Base-by-base conservation (phyloP, 2,113 vertebrate genomes). In the Aleadryas rufinucha region DNA sequence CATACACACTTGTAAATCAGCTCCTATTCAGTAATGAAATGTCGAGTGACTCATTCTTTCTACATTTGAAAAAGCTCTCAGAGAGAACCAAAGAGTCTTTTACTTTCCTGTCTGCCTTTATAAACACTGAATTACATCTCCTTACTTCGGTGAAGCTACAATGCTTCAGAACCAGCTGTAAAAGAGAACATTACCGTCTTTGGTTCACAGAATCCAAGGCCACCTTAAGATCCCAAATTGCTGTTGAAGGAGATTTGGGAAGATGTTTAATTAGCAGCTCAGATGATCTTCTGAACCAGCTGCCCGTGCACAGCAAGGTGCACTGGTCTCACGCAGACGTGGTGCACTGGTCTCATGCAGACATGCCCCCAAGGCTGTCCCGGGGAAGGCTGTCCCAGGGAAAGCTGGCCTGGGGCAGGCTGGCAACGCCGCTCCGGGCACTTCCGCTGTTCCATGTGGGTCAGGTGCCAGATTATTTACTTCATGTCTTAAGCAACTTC, bases 1-100 rank as follows among this genome's bases (percentile, higher is more conserved):
- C 88, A 79, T 10, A 69, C 52, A 41, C 77, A 84, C 76, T 90
- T 95, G 88, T 89, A 97, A 90, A 95, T 94, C 95, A 95, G 92
- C 77, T 90, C 77, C 80, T 84, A 92, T 94, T 92, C 89, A 90
- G 60, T 79, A 96, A 92, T 22, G 88, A 95, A 89, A 89, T 61
- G 80, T 81, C 10, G 26, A 96, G 83, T 94, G 86, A 95, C 83
- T 96, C 93, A 90, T 84, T 96, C 92, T 92, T 90, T 89, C 88
- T 81, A 68, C 7, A 8, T 75, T 63, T 72, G 77, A 92, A 93
- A 92, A 95, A 93, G 84, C 72, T 91, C 87, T 77, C 89, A 60
- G 75, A 95, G 79, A 93, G 90, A 89, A 64, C 72, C 76, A 95
- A 86, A 90, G 56, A 86, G 71, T 83, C 88, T 92, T 77, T 88